Base-by-base conservation (phyloP, 2,797 vertebrate genomes). In the Sebastes melanostomus region DNA sequence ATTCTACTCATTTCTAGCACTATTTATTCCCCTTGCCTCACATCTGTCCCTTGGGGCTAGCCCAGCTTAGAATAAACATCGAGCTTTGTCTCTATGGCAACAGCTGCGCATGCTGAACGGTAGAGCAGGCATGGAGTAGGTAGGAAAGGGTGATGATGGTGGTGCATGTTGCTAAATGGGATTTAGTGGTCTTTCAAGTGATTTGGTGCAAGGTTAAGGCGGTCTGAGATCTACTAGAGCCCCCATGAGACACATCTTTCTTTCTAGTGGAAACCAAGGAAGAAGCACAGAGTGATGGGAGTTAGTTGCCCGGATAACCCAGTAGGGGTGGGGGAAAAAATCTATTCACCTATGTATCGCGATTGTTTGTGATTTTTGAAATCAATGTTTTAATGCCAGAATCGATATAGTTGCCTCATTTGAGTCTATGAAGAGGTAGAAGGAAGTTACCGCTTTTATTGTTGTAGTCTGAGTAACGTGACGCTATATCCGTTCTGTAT, bases 11-110 rank as follows among this genome's bases (percentile, higher is more conserved):
- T 82, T 82, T 85, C 30, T 59, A 74, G 66, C 61, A 56, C 52
- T 50, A 56, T 91, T 75, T 80, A 69, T 83, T 88, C 69, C 87
- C 77, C 77, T 82, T 34, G 68, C 72, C 70, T 89, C 78, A 69
- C 83, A 78, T 86, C 77, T 83, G 88, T 92, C 94, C 91, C 90
- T 32, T 66, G 90, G 91, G 95, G 92, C 82, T 89, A 82, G 83
- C 92, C 88, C 85, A 71, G 88, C 84, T 95, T 85, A 93, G 92
- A 95, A 95, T 94, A 95, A 95, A 94, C 93, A 94, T 89, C 88
- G 78, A 59, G 93, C 81, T 93, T 94, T 86, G 94, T 95, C 86
- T 92, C 95, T 91, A 95, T 95, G 93, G 94, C 93, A 95, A 96
- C 95, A 79, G 79, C 86, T 84, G 82, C 59, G 22, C 82, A 87